These are phyloP conservation scores for Fratercula arctica DNA, from an alignment of 2,797 vertebrate species.

Conservation along the genomic window DNA sequence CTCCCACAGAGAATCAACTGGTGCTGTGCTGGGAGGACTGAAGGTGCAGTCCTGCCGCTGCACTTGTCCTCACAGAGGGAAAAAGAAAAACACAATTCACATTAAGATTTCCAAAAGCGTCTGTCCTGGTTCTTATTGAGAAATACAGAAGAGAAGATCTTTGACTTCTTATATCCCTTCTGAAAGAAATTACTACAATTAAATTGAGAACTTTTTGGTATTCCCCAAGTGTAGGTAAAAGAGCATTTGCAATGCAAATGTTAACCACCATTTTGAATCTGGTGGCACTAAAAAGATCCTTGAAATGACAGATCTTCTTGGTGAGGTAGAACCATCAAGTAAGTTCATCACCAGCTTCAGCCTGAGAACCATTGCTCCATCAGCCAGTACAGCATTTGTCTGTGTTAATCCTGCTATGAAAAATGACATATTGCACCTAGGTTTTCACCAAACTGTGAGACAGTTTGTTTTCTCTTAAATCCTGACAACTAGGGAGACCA, in stretches of 20 bases:
- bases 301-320: background rate
- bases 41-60: background rate
- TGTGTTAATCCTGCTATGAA: background rate
- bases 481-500: background rate
- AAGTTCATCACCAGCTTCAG: background rate
- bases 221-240: background rate
- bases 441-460: background rate
- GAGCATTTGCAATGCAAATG: background rate
- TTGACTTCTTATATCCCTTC: background rate
- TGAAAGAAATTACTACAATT: background rate
- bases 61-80: background rate
- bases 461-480: background rate
- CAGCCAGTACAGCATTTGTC: background rate
- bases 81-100: background rate
- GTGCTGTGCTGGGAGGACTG: conserved; percentile 16
- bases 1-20: conserved; percentile 55
- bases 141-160: background rate
- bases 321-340: background rate
- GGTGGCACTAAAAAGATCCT: background rate
- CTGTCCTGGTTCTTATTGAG: background rate
- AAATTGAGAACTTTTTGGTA: background rate
- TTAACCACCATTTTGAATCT: background rate
- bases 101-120: background rate
- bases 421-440: background rate
- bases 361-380: background rate